Evolutionary conservation across 1,140 invertebrate species (phyloP).

Genomic region (Camponotus vicinus): DNA sequence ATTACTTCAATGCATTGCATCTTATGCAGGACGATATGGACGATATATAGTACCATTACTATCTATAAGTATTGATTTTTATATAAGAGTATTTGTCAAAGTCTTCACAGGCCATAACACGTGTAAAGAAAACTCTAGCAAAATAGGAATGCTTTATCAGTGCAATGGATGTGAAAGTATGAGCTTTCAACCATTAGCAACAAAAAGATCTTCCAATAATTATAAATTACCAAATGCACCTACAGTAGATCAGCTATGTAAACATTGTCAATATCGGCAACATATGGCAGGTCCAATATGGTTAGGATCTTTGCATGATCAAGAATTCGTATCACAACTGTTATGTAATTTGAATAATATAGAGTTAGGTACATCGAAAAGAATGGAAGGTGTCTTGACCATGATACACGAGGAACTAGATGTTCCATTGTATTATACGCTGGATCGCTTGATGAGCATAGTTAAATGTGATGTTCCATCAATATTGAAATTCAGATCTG

Average conservation of each 20-base stretch:
- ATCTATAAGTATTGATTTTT: slow-evolving; percentile 98
- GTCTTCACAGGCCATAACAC: slow-evolving; percentile 92
- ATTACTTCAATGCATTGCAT: slow-evolving; percentile 95
- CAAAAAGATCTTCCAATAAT: slow-evolving; percentile 87
- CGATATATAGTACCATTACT: slow-evolving; percentile 97
- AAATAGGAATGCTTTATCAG: slow-evolving; percentile 94
- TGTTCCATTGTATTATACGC: slow-evolving; percentile 94
- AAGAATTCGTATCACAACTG: slow-evolving; percentile 90
- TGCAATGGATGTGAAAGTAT: slow-evolving; percentile 95
- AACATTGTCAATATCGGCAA: slow-evolving; percentile 91
- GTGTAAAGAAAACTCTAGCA: slow-evolving; percentile 94
- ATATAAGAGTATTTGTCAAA: slow-evolving; percentile 97
- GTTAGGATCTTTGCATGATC: slow-evolving; percentile 94
- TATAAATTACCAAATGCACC: slow-evolving; percentile 90
- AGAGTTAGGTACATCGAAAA: slow-evolving; percentile 89
- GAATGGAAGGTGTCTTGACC: slow-evolving; percentile 91
- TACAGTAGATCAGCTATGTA: slow-evolving; percentile 89
- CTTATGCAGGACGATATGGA: slow-evolving; percentile 96
- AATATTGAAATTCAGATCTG: slow-evolving; percentile 91
- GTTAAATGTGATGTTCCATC: slow-evolving; percentile 80
- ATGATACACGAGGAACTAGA: slow-evolving; percentile 94
- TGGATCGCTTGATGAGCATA: slow-evolving; percentile 87
- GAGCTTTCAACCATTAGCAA: slow-evolving; percentile 92
- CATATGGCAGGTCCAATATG: slow-evolving; percentile 98
- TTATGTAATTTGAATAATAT: slow-evolving; percentile 81